Conservation (phyloP, 1,140 invertebrate species). For the Zaprionus kolodkinae region DNA sequence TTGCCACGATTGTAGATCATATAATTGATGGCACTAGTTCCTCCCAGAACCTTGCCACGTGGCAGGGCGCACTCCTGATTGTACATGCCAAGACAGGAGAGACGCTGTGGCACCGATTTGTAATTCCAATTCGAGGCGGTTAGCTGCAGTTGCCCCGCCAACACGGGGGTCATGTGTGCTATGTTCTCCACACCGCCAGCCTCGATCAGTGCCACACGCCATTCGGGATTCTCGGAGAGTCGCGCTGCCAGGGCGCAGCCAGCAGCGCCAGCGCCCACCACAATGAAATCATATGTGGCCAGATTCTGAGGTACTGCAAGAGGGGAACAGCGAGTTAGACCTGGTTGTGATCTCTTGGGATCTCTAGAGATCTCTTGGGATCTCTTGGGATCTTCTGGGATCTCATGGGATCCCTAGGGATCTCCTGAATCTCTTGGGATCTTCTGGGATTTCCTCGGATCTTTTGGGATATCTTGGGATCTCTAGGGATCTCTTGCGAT, state of each 20-base stretch:
- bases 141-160: constrained; percentile 86
- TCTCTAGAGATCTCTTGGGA: no score
- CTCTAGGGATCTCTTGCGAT: no score
- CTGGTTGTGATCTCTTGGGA: no score
- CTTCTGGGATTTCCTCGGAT: no score
- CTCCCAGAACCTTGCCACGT: constrained; percentile 88
- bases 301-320: constrained; percentile 58
- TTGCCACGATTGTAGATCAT: constrained; percentile 96
- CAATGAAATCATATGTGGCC: constrained; percentile 90
- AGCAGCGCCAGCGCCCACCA: constrained; percentile 94
- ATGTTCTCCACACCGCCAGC: constrained; percentile 89
- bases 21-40: constrained; percentile 91
- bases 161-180: constrained; percentile 88
- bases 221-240: constrained; percentile 85
- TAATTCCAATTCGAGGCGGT: constrained; percentile 90
- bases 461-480: no score
- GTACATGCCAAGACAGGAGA: constrained; percentile 86
- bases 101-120: constrained; percentile 87
- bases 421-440: no score
- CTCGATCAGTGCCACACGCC: constrained; percentile 86
- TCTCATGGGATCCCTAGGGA: no score
- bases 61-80: constrained; percentile 86
- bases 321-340: not conserved
- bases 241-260: constrained; percentile 93
- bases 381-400: no score